These are phyloP conservation scores for Tetragonula clypearis DNA, from an alignment of 1,140 invertebrate genomes.

Conservation along the genomic window DNA sequence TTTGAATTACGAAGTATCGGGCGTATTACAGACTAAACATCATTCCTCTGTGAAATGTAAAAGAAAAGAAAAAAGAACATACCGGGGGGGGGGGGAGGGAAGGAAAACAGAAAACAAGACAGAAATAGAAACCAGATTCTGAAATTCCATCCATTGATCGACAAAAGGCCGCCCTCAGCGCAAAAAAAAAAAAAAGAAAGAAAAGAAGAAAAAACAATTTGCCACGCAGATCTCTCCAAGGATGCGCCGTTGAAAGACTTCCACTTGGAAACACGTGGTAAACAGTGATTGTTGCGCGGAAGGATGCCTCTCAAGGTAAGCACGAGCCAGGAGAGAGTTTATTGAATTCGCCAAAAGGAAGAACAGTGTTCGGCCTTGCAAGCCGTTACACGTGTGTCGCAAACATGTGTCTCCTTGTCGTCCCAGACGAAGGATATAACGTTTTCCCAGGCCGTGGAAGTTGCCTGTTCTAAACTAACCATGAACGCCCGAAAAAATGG, in stretches of 20 bases:
- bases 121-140: background rate
- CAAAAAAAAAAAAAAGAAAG: too few relatives aligned
- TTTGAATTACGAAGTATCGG: too few relatives aligned
- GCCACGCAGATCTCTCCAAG: background rate
- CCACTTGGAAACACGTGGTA: background rate
- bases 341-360: background rate
- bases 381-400: background rate
- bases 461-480: background rate
- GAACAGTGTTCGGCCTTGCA: background rate
- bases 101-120: background rate
- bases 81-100: too few relatives aligned
- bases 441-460: background rate
- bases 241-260: too few relatives aligned
- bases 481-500: too few relatives aligned
- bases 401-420: too few relatives aligned
- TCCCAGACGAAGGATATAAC: background rate
- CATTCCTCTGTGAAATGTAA: background rate
- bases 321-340: too few relatives aligned
- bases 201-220: too few relatives aligned
- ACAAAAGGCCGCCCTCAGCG: too few relatives aligned
- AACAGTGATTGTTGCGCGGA: too few relatives aligned
- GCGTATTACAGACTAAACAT: background rate
- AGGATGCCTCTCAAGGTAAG: background rate
- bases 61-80: background rate
- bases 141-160: background rate